A percentile compares a stretch with the other conserved stretches of the same genome.
These are phyloP conservation scores for Nycticryphes semicollaris DNA, from an alignment of 2,113 vertebrate species.

Conservation along the genomic window DNA sequence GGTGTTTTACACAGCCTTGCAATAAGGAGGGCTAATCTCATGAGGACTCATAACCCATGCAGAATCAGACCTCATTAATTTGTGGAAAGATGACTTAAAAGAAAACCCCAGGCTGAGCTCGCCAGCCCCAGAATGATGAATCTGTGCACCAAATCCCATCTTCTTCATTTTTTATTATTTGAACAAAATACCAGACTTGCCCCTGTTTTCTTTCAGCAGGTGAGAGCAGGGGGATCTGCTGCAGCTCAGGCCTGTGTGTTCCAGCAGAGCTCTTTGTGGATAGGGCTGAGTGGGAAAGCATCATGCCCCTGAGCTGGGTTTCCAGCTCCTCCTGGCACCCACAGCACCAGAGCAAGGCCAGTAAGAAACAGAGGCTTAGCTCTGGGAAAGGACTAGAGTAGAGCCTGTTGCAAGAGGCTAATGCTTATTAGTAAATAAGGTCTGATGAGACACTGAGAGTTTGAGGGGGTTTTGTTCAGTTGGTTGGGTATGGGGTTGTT, in stretches of 20 bases:
- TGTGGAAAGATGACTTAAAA: neutral
- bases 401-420: neutral
- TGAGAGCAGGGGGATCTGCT: neutral
- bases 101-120: neutral
- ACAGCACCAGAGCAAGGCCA: neutral
- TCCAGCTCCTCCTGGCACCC: neutral
- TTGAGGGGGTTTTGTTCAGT: neutral
- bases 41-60: neutral
- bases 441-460: neutral
- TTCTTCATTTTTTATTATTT: neutral
- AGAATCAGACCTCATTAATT: neutral
- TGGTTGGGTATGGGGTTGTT: neutral
- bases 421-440: neutral
- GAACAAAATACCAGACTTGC: neutral
- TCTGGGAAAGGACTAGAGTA: neutral
- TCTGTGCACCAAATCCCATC: neutral
- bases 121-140: neutral
- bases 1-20: neutral
- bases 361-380: neutral
- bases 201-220: neutral
- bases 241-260: neutral
- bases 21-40: neutral
- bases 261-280: neutral
- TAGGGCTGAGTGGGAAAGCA: neutral
- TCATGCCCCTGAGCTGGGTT: accelerated